Conservation (phyloP, 2,888 invertebrate species). For the Tryphoninae sp. region DNA sequence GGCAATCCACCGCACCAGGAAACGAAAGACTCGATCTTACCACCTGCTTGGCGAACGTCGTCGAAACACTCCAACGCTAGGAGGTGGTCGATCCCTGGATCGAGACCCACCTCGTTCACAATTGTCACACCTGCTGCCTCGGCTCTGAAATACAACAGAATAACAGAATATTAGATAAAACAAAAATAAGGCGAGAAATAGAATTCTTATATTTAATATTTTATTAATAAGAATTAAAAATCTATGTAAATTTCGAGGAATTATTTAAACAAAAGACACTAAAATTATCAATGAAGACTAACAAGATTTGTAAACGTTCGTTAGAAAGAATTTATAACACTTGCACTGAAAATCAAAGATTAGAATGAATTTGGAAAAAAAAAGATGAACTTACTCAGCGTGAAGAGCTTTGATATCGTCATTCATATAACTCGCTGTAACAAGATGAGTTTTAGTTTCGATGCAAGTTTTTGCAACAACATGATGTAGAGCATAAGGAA, state of each 20-base stretch:
- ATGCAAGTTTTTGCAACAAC: conserved; percentile 94
- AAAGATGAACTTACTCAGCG: conserved; percentile 84
- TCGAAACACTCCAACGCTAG: conserved; percentile 98
- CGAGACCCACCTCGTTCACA: conserved; percentile 97
- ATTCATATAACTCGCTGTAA: conserved; percentile 97
- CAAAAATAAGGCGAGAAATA: conserved; percentile 2
- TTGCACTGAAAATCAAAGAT: background rate
- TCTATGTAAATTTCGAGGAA: too few relatives aligned
- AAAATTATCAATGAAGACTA: too few relatives aligned
- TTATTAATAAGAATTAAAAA: background rate
- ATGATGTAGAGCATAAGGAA: conserved; percentile 96
- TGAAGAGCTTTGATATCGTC: conserved; percentile 92
- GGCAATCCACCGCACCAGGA: conserved; percentile 99
- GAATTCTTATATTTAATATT: background rate
- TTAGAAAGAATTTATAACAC: background rate
- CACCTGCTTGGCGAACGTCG: conserved; percentile 93
- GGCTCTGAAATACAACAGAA: conserved; percentile 84
- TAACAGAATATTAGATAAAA: conserved; percentile 30
- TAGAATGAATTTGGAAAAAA: background rate
- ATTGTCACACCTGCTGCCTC: conserved; percentile 94
- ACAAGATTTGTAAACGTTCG: too few relatives aligned
- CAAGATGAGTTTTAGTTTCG: conserved; percentile 93
- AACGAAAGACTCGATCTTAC: conserved; percentile 95
- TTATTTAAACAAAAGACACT: too few relatives aligned
- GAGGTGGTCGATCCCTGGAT: conserved; percentile 99